Conservation (phyloP, 2,113 vertebrate species). For the Crotalus viridis region DNA sequence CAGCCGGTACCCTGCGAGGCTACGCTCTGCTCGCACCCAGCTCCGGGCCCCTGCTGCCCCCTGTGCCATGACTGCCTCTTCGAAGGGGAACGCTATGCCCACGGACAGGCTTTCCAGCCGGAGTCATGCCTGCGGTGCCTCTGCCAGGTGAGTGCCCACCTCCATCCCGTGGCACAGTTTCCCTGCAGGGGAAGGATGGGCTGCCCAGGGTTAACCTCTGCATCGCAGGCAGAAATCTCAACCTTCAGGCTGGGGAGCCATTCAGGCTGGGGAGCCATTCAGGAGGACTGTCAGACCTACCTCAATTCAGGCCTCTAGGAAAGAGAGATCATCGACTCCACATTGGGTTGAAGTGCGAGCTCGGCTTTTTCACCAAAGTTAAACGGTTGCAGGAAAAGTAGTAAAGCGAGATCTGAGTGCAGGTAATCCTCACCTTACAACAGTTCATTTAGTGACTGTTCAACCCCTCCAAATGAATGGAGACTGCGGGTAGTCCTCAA, state of each 20-base stretch:
- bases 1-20: not conserved
- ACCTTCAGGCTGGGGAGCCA: not conserved
- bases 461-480: not conserved
- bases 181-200: no score
- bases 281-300: not conserved
- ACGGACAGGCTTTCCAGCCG: not conserved
- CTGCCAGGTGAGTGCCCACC: not conserved
- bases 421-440: not conserved
- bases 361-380: not conserved
- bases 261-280: not conserved
- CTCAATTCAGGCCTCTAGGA: not conserved
- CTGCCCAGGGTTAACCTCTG: not conserved
- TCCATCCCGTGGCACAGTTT: not conserved
- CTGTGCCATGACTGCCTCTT: conserved; percentile 12
- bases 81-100: not conserved
- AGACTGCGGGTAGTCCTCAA: not conserved
- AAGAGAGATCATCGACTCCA: not conserved
- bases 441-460: not conserved
- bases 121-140: conserved; percentile 16
- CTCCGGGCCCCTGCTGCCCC: conserved; percentile 17
- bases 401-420: not conserved
- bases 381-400: not conserved
- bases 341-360: not conserved
- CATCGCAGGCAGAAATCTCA: not conserved
- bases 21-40: conserved; percentile 1